Conservation (phyloP, 2,797 vertebrate genomes). For the Schizopygopsis malacanthus region DNA sequence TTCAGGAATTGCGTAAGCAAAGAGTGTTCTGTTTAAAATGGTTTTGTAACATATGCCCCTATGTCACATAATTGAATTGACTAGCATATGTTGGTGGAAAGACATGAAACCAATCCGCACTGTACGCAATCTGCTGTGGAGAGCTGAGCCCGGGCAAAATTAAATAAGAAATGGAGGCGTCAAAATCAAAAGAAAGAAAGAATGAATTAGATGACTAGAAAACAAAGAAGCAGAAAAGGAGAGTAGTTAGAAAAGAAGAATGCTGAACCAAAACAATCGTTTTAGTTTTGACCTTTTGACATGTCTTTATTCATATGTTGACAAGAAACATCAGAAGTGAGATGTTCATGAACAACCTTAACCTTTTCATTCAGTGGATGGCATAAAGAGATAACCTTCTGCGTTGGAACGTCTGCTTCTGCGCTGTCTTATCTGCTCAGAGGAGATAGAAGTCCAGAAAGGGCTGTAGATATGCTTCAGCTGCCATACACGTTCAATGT, state of each 20-base stretch:
- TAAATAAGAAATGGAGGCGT: not conserved
- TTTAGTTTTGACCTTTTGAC: constrained; percentile 68
- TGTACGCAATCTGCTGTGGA: constrained; percentile 74
- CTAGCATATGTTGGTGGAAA: constrained; percentile 82
- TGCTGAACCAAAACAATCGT: constrained; percentile 74
- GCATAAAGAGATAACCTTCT: constrained; percentile 57
- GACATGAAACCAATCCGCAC: constrained; percentile 83
- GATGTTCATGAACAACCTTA: constrained; percentile 43
- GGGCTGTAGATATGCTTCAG: constrained; percentile 11
- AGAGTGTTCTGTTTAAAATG: constrained; percentile 78
- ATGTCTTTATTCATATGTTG: constrained; percentile 37
- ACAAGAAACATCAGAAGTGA: constrained; percentile 62
- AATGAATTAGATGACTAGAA: not conserved
- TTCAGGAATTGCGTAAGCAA: constrained; percentile 81
- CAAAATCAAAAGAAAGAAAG: not conserved
- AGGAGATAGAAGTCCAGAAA: constrained; percentile 19
- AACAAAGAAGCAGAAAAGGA: not conserved
- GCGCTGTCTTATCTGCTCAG: constrained; percentile 44
- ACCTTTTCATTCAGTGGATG: constrained; percentile 54
- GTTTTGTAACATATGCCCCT: constrained; percentile 74
- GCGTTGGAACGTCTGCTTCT: constrained; percentile 37
- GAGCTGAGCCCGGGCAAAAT: constrained; percentile 3
- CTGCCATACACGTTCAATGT: not conserved
- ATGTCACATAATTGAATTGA: constrained; percentile 81
- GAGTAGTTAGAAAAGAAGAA: not conserved